Evolutionary conservation across 2,797 vertebrate species (phyloP).

Genomic region (Philypnodon macrostomus): DNA sequence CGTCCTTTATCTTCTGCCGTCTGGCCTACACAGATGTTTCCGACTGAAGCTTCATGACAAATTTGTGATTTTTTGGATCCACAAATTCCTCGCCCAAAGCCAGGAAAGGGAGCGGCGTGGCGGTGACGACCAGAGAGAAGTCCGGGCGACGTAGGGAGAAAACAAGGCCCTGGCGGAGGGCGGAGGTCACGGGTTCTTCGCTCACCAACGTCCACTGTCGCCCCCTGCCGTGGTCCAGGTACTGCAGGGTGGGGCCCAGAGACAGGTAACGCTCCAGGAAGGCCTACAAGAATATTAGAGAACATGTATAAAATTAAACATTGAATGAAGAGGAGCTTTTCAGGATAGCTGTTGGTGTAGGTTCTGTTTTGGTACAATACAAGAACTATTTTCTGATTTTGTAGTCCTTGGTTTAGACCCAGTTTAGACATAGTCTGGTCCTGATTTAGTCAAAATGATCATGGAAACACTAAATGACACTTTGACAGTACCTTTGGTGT

Average conservation of each 20-base stretch:
- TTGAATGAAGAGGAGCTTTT: no score
- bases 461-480: no score
- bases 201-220: conserved; percentile 90
- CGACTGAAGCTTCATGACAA: conserved; percentile 91
- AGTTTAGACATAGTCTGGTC: not conserved
- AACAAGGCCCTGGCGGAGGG: conserved; percentile 81
- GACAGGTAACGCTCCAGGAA: conserved; percentile 87
- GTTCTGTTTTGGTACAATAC: not conserved
- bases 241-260: conserved; percentile 87
- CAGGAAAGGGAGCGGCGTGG: conserved; percentile 84
- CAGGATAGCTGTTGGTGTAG: no score
- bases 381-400: no score
- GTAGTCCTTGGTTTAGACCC: no score
- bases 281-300: no score
- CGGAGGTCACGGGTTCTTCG: conserved; percentile 85
- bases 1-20: not conserved
- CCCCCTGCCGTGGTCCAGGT: conserved; percentile 84
- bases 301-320: no score
- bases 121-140: conserved; percentile 88
- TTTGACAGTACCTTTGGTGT: conserved; percentile 80
- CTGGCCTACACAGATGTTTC: conserved; percentile 85
- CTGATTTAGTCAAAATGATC: no score
- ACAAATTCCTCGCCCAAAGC: conserved; percentile 86
- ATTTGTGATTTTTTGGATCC: conserved; percentile 92
- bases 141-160: conserved; percentile 85